phyloP scores from a whole-genome alignment of 2,888 invertebrate genomes.

The Mellilla xanthometata region DNA sequence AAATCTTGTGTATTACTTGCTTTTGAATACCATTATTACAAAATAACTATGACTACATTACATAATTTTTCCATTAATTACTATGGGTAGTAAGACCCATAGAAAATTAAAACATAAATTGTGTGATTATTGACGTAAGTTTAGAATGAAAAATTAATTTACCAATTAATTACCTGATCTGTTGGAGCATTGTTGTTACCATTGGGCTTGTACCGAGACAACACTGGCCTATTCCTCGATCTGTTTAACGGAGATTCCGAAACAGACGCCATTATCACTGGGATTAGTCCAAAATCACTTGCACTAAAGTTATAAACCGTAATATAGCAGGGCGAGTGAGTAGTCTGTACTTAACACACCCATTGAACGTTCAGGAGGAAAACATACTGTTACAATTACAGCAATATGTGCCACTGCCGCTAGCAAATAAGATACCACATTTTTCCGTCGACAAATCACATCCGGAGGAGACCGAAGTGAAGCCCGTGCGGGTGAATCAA shows the following conservation, averaged over 20 bases:
- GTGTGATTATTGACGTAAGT: too few species aligned
- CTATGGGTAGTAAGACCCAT: too few species aligned
- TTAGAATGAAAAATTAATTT: too few species aligned
- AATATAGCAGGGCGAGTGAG: constrained; percentile 19
- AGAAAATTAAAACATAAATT: too few species aligned
- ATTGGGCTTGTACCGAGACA: constrained; percentile 66
- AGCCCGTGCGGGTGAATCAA: constrained; percentile 67
- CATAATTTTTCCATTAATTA: too few species aligned
- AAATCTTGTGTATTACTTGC: too few species aligned
- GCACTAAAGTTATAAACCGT: constrained; percentile 29
- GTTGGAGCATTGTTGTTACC: constrained; percentile 31
- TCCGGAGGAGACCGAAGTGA: constrained; percentile 69
- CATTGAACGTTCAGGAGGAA: constrained; percentile 62
- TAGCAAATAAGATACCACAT: constrained; percentile 73
- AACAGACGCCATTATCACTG: constrained; percentile 60
- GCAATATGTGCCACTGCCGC: constrained; percentile 53
- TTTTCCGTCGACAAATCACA: constrained; percentile 80
- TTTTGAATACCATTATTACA: too few species aligned
- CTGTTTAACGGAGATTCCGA: constrained; percentile 68
- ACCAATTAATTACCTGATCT: constrained; percentile 57
- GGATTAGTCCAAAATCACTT: constrained; percentile 15
- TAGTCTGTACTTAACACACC: constrained; percentile 38
- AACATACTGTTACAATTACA: constrained; percentile 71
- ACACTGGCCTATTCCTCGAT: constrained; percentile 66
- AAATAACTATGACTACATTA: too few species aligned